Percentiles rank a stretch among this genome's conserved stretches.
Evolutionary conservation across 1,140 invertebrate genomes (phyloP).

Genomic region (Cyclargus thomasi): DNA sequence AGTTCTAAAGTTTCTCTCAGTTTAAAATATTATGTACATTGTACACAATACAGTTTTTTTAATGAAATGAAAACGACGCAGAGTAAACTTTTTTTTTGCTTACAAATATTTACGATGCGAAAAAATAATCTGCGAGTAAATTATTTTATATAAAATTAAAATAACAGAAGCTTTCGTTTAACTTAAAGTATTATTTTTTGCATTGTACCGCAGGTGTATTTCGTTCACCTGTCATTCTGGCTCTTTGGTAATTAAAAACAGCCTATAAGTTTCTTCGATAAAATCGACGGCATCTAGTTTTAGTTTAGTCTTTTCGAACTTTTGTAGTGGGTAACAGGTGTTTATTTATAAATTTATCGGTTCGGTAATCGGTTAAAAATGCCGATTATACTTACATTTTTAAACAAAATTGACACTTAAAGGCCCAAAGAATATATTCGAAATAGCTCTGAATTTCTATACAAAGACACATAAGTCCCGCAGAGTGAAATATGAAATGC

Average conservation of each 20-base stretch:
- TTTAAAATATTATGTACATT: too few relatives aligned
- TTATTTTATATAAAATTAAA: neutral
- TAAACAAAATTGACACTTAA: neutral
- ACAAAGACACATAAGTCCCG: neutral
- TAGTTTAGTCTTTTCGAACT: too few relatives aligned
- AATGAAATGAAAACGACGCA: too few relatives aligned
- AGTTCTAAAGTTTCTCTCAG: too few relatives aligned
- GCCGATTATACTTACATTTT: too few relatives aligned
- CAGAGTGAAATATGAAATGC: constrained; percentile 7
- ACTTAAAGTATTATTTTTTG: neutral
- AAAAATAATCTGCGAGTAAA: neutral
- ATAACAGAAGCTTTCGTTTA: neutral
- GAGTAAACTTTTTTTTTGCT: too few relatives aligned
- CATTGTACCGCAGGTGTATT: neutral
- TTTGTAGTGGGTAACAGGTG: too few relatives aligned
- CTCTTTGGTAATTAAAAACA: neutral
- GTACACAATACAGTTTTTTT: too few relatives aligned
- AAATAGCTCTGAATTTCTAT: neutral
- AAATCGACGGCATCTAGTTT: too few relatives aligned
- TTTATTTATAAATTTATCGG: too few relatives aligned
- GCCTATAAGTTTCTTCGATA: neutral
- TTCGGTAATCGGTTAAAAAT: too few relatives aligned
- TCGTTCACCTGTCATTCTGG: neutral
- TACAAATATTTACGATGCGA: neutral
- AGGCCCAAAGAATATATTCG: neutral